phyloP scores from a whole-genome alignment of 2,888 invertebrate genomes.

The Acleris emargana region DNA sequence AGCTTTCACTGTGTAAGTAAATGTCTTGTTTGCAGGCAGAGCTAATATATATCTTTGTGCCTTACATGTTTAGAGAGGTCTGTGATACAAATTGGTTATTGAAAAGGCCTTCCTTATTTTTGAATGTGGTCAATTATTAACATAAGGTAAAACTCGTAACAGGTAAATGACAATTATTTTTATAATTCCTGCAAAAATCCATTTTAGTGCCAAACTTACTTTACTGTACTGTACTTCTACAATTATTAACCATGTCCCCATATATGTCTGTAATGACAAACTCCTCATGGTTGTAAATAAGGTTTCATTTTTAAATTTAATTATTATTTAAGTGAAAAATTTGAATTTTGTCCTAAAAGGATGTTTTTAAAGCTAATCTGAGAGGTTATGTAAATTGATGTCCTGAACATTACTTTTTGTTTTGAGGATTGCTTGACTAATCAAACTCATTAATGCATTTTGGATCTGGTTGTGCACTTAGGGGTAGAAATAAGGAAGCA shows the following conservation, averaged over 20 bases:
- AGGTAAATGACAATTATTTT: not conserved
- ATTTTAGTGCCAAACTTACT: constrained; percentile 32
- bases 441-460: no score
- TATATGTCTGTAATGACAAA: constrained; percentile 4
- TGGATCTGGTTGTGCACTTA: no score
- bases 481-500: no score
- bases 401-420: no score
- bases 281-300: constrained; percentile 2
- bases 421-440: no score
- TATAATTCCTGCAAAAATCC: not conserved
- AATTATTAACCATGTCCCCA: not conserved
- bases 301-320: constrained; percentile 2
- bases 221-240: constrained; percentile 1
- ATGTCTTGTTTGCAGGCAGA: constrained; percentile 18
- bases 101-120: constrained; percentile 16
- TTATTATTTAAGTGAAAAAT: no score
- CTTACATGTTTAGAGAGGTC: constrained; percentile 61
- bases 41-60: constrained; percentile 52
- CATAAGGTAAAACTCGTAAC: no score
- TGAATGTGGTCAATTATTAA: constrained; percentile 14
- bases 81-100: constrained; percentile 55
- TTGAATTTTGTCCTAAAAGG: no score
- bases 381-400: no score
- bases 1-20: constrained; percentile 43
- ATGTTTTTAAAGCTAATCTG: no score